Percentiles rank a stretch among this genome's conserved stretches.
Conservation (phyloP, 2,113 vertebrate genomes). For the Rallus limicola region DNA sequence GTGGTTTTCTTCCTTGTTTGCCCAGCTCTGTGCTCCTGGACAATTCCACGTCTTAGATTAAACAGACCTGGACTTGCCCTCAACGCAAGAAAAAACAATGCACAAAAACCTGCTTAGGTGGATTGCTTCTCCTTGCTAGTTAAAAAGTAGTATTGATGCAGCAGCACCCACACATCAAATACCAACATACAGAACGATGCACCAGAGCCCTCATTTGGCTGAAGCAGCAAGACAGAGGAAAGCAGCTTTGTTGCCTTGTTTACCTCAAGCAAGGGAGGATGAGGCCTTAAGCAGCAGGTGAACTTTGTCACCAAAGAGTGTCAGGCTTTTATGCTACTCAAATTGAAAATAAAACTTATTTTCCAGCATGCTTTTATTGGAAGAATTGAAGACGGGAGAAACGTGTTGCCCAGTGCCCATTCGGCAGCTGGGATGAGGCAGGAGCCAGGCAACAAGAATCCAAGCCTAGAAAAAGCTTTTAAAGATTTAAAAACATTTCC, state of each 20-base stretch:
- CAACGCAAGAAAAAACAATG: background rate
- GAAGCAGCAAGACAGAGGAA: background rate
- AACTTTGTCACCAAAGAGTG: background rate
- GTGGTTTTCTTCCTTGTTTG: background rate
- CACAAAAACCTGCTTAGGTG: background rate
- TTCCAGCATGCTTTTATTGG: background rate
- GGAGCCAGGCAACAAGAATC: background rate
- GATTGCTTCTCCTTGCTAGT: background rate
- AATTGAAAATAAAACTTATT: constrained; percentile 12
- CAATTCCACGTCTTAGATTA: background rate
- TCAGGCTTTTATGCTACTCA: background rate
- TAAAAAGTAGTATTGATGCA: background rate
- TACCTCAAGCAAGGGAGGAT: background rate
- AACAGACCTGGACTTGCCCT: background rate
- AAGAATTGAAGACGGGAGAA: constrained; percentile 1
- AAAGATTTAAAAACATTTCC: background rate
- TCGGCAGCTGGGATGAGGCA: background rate
- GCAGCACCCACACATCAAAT: background rate
- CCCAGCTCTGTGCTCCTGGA: background rate
- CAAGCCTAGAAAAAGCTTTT: background rate
- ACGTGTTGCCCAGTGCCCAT: background rate
- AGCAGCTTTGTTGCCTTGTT: background rate
- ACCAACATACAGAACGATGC: background rate
- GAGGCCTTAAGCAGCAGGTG: background rate
- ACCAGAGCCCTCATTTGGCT: background rate